Base-by-base conservation (phyloP, 2,888 invertebrate genomes). In the Zaprionus lineosus region DNA sequence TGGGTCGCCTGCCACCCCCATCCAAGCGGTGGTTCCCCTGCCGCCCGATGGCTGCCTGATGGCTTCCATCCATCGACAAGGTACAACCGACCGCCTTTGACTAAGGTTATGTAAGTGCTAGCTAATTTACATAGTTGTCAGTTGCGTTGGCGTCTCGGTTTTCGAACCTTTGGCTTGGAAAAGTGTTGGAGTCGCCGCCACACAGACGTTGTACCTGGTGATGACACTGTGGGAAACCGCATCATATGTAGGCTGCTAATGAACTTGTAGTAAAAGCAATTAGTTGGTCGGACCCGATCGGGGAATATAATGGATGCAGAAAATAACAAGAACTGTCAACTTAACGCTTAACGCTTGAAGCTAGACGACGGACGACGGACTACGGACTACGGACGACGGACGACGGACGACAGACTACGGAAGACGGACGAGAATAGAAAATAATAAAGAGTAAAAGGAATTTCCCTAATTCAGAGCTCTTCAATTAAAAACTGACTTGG, bases 191-290 rank as follows among this genome's bases (percentile, higher is more conserved):
- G 58, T 1, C 8, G 62, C 56, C 26, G 50, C 40, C 37, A 34
- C 26, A 43, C 18, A 21, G 39, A 53, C 51, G 48, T 51, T 59
- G 56, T 47, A 43, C 11, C 34, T 26, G 58, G 64, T 74, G 76
- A 74, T 64, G 74, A 67, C 68, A 75, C 84, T 78, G 78, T 78
- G 78, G 78, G 86, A 78, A 78, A 83, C 81, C 81, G 57, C 72
- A 79, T 53, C 48, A 71, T 79, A 67, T 79, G 78, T 83, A 58
- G 78, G 78, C 63, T 74, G 67, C 52, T 78, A 85, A 85, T 77
- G 76, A 78, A 84, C 79, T 82, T 59, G 75, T 66, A 50, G 78
- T 70, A n/a, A n/a, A n/a, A n/a, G n/a, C n/a, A n/a, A n/a, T 19
- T 5, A 19, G 61, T 66, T 67, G 66, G 63, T n/a, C n/a, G n/a